A percentile compares a stretch with the other conserved stretches of the same genome.
phyloP scores from a whole-genome alignment of 2,113 vertebrate genomes.

The Nesospiza acunhae region DNA sequence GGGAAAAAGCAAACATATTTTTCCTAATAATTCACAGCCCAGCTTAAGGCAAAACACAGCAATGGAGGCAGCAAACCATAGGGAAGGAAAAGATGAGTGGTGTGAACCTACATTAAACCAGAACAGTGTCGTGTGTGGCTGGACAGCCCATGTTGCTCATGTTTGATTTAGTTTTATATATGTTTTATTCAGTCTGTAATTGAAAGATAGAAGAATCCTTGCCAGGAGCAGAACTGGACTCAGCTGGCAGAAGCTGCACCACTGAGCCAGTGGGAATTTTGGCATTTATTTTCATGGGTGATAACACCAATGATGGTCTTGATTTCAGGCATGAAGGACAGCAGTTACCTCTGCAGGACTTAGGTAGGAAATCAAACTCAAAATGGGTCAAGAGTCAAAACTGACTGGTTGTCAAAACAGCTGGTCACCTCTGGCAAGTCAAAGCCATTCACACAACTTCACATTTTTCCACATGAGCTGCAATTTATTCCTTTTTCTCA shows the following conservation, averaged over 20 bases:
- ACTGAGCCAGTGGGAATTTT: neutral
- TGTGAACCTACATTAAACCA: neutral
- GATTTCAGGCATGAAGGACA: neutral
- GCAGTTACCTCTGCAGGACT: neutral
- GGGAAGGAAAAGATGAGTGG: neutral
- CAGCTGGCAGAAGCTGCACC: neutral
- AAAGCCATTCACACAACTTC: neutral
- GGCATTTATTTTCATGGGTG: neutral
- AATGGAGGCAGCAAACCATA: neutral
- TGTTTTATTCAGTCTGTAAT: neutral
- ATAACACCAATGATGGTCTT: neutral
- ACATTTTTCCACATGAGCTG: neutral
- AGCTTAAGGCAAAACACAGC: neutral
- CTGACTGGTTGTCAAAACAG: neutral
- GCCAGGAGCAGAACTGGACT: neutral
- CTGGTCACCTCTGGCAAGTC: neutral
- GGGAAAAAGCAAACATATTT: neutral
- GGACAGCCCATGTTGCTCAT: neutral
- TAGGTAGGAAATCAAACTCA: neutral
- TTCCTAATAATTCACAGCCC: neutral
- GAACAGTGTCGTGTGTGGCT: neutral
- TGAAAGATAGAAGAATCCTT: neutral
- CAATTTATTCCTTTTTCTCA: neutral
- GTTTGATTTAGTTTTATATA: neutral
- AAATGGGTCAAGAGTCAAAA: neutral